Percentiles rank a stretch among this genome's conserved stretches.
phyloP scores from a whole-genome alignment of 2,888 invertebrate species.

The Dromius quadrimaculatus region DNA sequence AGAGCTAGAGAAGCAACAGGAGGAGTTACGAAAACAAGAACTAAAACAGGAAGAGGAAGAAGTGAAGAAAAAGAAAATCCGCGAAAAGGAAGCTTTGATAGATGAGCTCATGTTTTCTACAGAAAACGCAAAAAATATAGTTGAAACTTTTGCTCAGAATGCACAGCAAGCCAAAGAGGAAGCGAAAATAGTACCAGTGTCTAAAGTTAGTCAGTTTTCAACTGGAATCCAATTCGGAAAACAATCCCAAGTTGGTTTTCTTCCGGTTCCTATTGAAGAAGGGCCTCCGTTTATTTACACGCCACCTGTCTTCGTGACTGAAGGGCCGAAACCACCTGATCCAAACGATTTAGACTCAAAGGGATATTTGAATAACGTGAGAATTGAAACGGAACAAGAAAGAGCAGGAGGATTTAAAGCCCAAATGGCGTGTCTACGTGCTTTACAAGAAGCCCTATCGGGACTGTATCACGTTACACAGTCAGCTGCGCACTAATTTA shows the following conservation, averaged over 20 bases:
- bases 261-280: conserved; percentile 81
- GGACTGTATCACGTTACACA: conserved; percentile 73
- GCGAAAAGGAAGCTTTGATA: conserved; percentile 91
- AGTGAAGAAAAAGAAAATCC: conserved; percentile 84
- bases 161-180: conserved; percentile 76
- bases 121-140: conserved; percentile 88
- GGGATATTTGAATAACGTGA: conserved; percentile 82
- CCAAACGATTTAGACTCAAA: conserved; percentile 73
- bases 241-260: conserved; percentile 72
- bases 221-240: conserved; percentile 86
- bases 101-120: conserved; percentile 96
- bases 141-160: conserved; percentile 82
- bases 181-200: conserved; percentile 64
- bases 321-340: conserved; percentile 81
- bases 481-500: conserved; percentile 20
- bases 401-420: conserved; percentile 90
- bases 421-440: conserved; percentile 85
- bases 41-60: conserved; percentile 76
- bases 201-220: conserved; percentile 81
- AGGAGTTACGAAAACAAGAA: conserved; percentile 80
- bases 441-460: conserved; percentile 88
- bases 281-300: conserved; percentile 82
- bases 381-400: conserved; percentile 79
- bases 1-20: conserved; percentile 83
- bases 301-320: conserved; percentile 70